Conservation (phyloP, 2,797 vertebrate species). For the Galago senegalensis region DNA sequence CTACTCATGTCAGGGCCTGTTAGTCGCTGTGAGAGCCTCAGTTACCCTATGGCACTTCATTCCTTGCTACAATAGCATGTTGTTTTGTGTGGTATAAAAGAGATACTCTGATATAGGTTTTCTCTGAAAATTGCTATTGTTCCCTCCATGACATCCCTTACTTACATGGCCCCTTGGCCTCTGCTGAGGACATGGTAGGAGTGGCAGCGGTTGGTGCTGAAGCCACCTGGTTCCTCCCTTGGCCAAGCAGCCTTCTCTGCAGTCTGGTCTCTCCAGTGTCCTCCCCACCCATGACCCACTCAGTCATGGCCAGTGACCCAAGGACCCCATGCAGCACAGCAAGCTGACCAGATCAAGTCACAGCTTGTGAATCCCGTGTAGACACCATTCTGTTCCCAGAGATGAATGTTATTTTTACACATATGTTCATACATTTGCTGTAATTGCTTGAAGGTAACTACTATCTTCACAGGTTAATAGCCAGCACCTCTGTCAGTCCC, state of each 20-base stretch:
- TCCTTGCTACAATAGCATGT: background rate
- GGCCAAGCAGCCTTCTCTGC: background rate
- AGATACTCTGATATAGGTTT: background rate
- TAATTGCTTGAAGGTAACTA: background rate
- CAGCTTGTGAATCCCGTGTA: background rate
- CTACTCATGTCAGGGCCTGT: accelerated
- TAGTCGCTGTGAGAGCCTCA: background rate
- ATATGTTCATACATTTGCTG: accelerated
- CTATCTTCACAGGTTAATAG: background rate
- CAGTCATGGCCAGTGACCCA: background rate
- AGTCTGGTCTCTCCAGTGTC: background rate
- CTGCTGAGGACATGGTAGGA: background rate
- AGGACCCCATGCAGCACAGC: background rate
- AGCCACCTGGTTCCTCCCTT: background rate
- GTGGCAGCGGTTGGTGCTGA: background rate
- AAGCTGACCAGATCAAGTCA: background rate
- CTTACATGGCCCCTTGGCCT: background rate
- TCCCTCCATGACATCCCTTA: background rate
- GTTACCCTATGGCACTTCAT: background rate
- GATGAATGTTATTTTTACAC: background rate
- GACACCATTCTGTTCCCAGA: background rate
- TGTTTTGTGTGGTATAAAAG: background rate
- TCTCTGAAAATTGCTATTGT: background rate
- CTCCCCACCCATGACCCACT: background rate
- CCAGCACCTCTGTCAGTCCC: background rate